Base-by-base conservation (phyloP, 2,797 vertebrate genomes). In the Notolepis coatsorum region DNA sequence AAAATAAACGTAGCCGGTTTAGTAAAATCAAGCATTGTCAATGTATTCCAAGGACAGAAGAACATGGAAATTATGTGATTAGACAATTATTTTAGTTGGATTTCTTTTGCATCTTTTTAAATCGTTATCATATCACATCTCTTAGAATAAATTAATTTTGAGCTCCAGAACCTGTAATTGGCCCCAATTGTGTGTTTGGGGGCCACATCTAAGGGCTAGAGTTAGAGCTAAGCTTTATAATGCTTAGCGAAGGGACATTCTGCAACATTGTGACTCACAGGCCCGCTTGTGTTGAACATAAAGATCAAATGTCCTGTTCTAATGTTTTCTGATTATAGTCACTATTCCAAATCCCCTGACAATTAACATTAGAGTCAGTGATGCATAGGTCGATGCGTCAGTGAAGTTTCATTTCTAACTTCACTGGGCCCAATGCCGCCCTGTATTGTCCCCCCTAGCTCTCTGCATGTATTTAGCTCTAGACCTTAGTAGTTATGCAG, bases 401-500 rank as follows among this genome's bases (percentile, higher is more conserved):
- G 72, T 80, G 41, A 80, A 41, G 69, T 77, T 83, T 85, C 67
- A 80, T 83, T 83, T 80, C 70, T 78, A 74, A 54, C 27, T 64
- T 45, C 77, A 50, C 54, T 50, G 39, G 52, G 69, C 10, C 20
- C 23, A 12, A 45, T 45, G 65, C 8, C 13, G 18, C 60, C 49
- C 41, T 69, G 71, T 57, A 71, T 82, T 81, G 69, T 80, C 46
- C 71, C 33, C 61, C 57, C 65, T 78, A 37, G 61, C 59, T 65
- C 59, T 65, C 54, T 20, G 71, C 73, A 68, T 71, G 65, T 80
- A 73, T 84, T 82, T 73, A 72, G 80, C 67, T 63, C 80, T 64
- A 76, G 78, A 69, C 67, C 68, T 68, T 61, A 73, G 73, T 68
- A 81, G 83, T 73, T 84, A 84, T 85, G 85, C 77, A 87, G 81